Conservation (phyloP, 2,113 vertebrate species). For the Corythaixoides concolor region DNA sequence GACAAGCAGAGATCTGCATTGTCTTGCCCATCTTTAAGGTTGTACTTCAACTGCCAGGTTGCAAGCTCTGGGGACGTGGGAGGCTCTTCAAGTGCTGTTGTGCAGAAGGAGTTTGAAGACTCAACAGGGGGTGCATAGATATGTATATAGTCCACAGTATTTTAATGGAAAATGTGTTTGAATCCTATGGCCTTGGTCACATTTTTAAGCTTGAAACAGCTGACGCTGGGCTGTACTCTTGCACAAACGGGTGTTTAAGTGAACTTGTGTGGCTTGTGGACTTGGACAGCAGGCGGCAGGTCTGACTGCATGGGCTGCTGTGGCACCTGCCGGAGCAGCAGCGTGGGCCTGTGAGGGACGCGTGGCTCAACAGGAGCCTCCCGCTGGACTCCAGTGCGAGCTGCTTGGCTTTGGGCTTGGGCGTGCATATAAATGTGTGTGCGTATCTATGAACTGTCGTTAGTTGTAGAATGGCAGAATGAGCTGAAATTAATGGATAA, state of each 20-base stretch:
- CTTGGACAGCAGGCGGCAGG: not conserved
- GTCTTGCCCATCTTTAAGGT: not conserved
- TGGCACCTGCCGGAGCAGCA: not conserved
- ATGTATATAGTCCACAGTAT: not conserved
- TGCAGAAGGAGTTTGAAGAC: not conserved
- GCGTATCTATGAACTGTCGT: not conserved
- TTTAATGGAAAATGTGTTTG: not conserved
- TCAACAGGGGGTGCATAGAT: accelerated
- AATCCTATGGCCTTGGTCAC: not conserved
- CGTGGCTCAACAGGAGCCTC: accelerated
- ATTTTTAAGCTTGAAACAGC: not conserved
- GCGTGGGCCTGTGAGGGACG: accelerated
- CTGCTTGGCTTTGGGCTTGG: not conserved
- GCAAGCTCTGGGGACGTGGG: not conserved
- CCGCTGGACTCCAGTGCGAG: accelerated
- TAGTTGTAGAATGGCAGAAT: not conserved
- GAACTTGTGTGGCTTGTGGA: too few species aligned
- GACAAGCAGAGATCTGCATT: not conserved
- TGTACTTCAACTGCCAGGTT: not conserved
- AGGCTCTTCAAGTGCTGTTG: not conserved
- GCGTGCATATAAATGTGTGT: too few species aligned
- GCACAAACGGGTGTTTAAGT: accelerated
- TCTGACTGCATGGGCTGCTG: not conserved
- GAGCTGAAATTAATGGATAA: not conserved
- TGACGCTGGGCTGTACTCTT: not conserved